Conservation (phyloP, 2,888 invertebrate genomes). For the Drosophila diplacantha region DNA sequence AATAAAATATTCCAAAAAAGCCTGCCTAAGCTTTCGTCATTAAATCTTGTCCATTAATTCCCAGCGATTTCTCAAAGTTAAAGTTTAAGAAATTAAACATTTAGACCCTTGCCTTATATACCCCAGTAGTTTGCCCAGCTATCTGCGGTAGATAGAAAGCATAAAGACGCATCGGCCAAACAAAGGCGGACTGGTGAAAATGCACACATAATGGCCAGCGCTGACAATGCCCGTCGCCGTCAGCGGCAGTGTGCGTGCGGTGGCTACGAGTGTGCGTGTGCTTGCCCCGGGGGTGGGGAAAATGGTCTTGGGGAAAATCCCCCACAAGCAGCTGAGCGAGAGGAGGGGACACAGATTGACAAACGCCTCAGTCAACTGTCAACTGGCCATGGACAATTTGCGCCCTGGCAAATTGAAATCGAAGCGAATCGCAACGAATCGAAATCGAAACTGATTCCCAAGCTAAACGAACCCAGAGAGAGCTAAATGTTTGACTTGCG, state of each 20-base stretch:
- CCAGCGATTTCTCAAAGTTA: too few relatives aligned
- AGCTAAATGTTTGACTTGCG: constrained; percentile 64
- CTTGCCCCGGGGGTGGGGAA: constrained; percentile 1
- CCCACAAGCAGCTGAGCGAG: not conserved
- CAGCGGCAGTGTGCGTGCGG: constrained; percentile 3
- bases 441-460: constrained; percentile 39
- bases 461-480: constrained; percentile 42
- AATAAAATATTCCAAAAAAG: not conserved
- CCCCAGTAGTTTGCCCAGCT: not conserved
- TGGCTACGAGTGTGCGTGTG: constrained; percentile 16
- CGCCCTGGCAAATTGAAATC: constrained; percentile 66
- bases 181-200: constrained; percentile 60
- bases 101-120: not conserved
- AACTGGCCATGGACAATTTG: constrained; percentile 56
- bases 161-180: constrained; percentile 53
- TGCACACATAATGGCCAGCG: constrained; percentile 66
- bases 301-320: constrained; percentile 6
- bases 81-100: too few relatives aligned
- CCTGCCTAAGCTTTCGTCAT: not conserved
- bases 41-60: not conserved
- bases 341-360: constrained; percentile 14
- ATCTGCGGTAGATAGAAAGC: constrained; percentile 45
- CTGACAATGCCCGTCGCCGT: constrained; percentile 20
- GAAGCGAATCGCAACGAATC: constrained; percentile 46
- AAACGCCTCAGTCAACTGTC: constrained; percentile 45